phyloP scores from a whole-genome alignment of 2,113 vertebrate species.

The Rhegmatorhina hoffmannsi region DNA sequence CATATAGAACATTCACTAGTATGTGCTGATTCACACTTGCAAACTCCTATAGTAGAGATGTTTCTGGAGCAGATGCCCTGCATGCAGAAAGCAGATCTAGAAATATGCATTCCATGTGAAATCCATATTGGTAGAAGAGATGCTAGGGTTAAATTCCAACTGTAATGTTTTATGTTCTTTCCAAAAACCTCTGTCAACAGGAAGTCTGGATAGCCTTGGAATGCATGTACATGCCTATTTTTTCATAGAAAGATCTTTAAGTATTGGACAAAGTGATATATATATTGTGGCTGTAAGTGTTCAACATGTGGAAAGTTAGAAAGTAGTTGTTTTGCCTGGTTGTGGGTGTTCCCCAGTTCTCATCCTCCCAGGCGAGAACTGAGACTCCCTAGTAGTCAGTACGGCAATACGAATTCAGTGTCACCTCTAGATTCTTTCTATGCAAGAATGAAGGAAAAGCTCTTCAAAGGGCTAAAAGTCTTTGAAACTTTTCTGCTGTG shows the following conservation, averaged over 20 bases:
- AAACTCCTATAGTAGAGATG: neutral
- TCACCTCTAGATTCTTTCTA: neutral
- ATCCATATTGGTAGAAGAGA: neutral
- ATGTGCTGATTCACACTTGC: neutral
- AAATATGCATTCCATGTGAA: neutral
- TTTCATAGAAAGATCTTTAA: neutral
- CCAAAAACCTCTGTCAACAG: neutral
- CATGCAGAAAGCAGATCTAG: neutral
- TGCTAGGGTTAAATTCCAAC: neutral
- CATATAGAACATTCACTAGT: neutral
- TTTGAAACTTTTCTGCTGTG: neutral
- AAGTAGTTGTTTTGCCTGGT: neutral
- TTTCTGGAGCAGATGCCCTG: neutral
- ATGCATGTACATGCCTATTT: fast-evolving
- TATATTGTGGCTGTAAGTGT: neutral
- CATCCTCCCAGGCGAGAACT: neutral
- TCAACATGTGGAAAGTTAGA: neutral
- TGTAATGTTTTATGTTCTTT: neutral
- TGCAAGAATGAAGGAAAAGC: neutral
- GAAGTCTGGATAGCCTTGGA: neutral
- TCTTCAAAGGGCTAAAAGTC: neutral
- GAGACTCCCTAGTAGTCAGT: neutral
- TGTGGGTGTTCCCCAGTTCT: neutral
- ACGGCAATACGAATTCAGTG: neutral
- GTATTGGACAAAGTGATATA: neutral